Evolutionary conservation across 2,113 vertebrate species (phyloP), one percentile per base, ranked within the genome.

Genomic region (Stictonetta naevosa): DNA sequence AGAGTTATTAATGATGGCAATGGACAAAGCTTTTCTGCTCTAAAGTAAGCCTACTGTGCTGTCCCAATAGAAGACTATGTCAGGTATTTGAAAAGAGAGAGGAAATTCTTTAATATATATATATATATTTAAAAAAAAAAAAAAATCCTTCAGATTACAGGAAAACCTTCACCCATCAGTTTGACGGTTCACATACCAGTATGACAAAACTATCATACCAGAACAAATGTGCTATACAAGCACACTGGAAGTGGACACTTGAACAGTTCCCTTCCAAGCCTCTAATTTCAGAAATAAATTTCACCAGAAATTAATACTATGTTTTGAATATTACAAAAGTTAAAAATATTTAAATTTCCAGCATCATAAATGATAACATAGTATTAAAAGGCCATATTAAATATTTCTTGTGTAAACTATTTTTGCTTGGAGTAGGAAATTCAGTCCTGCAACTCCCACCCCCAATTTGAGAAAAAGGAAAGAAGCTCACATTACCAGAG

Each of bases 401-500:
- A 34, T 59, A 76, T 15, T 88, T 81, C 50, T 46, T 15, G 44
- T 7, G 4, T 68, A 58, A 90, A 12, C 5, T 3, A 1, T 5
- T 84, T 91, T n/a, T 69, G 25, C 31, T 83, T 71, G 62, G 6
- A 59, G 42, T 33, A 50, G 8, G 6, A 83, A 77, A 60, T 77
- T 58, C 20, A 64, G 31, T 50, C 17, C 19, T 6, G 0, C 28
- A 80, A 44, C 0, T 6, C 8, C 19, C 0, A 0, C 28, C 79
- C 18, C 20, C 21, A 75, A 2, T 16, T 3, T 13, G 11, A 34
- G 5, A 42, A 58, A 80, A 26, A 75, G 44, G n/a, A 66, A 79
- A 34, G 12, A 34, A 22, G 17, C 26, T 28, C 6, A 26, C 28
- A 8, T 31, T 69, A 74, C 20, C 36, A 71, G 22, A 59, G 11